Evolutionary conservation across 1,140 invertebrate genomes (phyloP), one percentile per base, ranked within the genome.

Genomic region (Diabrotica virgifera): DNA sequence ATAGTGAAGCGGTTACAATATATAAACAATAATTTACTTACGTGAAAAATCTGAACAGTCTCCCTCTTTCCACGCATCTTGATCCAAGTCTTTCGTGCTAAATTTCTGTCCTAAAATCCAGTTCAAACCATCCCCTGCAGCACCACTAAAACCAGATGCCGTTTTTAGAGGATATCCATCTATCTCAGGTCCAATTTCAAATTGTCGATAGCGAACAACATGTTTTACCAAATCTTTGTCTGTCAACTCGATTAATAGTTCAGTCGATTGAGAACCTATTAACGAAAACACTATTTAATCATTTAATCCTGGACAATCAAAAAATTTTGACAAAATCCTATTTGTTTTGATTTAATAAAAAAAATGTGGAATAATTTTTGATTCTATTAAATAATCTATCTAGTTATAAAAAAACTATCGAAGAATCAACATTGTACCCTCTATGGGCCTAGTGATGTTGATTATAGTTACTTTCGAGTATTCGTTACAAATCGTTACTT

Each of bases 31-130:
- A n/a, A n/a, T n/a, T 24, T 24, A 24, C 24, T 24, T 62, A 76
- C 74, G 81, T 59, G 87, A 86, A 53, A 84, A 81, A 52, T 82
- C 75, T 0, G 89, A 89, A 75, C 90, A 93, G 61, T 85, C 86
- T n/a, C 87, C 86, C 13, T 89, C 87, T 24, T 24, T 24, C 77
- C 85, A 87, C 8, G 83, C 83, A 72, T 93, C 90, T 72, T 91
- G 88, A 73, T 93, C 90, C 14, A 80, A 76, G 63, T 93, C 90
- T 46, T 81, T 80, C 0, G 90, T 90, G 46, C 87, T 90, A 76
- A 91, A 92, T 74, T 85, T 85, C 74, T 86, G 85, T 0, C 86
- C 86, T 24, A 89, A 86, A 70, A 91, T 89, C 55, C 89, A 89
- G 10, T 80, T 80, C 11, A 92, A 73, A 0, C 89, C 88, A 73